phyloP scores from a whole-genome alignment of 2,888 invertebrate genomes.

The Conus canariensis region DNA sequence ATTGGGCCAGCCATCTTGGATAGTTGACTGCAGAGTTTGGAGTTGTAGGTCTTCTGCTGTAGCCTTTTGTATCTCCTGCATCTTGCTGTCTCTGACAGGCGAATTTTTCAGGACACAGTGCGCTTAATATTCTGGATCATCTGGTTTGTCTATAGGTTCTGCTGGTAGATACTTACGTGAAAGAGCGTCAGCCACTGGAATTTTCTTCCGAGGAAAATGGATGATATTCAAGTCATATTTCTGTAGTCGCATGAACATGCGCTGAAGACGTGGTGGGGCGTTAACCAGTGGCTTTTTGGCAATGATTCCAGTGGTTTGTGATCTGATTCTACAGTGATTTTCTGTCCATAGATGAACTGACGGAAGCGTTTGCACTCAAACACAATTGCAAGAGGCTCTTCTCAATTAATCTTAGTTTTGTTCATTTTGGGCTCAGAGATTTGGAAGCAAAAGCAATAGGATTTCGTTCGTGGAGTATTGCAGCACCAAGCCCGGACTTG shows the following conservation, averaged over 20 bases:
- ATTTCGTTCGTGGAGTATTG: too few relatives aligned
- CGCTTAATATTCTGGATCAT: neutral
- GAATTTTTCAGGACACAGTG: neutral
- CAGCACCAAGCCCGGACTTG: too few relatives aligned
- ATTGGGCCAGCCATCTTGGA: constrained; percentile 33
- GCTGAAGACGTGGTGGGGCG: constrained; percentile 24
- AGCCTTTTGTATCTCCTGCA: neutral
- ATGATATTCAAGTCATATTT: constrained; percentile 31
- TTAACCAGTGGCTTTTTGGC: constrained; percentile 28
- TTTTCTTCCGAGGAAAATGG: neutral
- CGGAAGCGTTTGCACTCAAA: constrained; percentile 20
- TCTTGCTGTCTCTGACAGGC: constrained; percentile 11
- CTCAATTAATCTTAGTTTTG: neutral
- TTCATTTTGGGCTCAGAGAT: neutral
- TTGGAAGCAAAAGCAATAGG: neutral
- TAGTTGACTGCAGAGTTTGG: neutral
- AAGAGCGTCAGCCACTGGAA: neutral
- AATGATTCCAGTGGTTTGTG: constrained; percentile 39
- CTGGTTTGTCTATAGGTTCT: neutral
- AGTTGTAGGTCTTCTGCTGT: constrained; percentile 6
- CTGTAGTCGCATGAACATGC: constrained; percentile 33
- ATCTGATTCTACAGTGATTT: constrained; percentile 33
- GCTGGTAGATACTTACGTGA: neutral
- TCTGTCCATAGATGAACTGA: constrained; percentile 26
- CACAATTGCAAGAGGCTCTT: neutral